These are phyloP conservation scores for Grammomys surdaster DNA, from an alignment of 2,113 vertebrate genomes.

Conservation along the genomic window DNA sequence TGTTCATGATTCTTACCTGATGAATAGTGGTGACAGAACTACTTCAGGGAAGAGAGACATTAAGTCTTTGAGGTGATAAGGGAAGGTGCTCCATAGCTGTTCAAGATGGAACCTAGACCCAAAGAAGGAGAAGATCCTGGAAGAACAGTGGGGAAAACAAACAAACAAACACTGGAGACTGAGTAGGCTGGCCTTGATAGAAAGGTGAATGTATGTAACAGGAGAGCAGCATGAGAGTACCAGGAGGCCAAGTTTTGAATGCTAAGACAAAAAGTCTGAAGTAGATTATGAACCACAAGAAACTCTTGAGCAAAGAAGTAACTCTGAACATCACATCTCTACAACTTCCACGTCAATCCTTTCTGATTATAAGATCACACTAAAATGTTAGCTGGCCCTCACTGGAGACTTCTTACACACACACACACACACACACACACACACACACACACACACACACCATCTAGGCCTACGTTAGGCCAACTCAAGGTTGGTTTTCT, in stretches of 20 bases:
- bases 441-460: too few relatives aligned
- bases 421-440: too few relatives aligned
- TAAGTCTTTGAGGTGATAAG: not conserved
- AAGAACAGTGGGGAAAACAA: not conserved
- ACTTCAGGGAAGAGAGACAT: not conserved
- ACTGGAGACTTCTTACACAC: not conserved
- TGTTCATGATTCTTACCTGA: not conserved
- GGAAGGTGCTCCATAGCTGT: not conserved
- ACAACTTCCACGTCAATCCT: not conserved
- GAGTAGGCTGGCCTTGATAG: not conserved
- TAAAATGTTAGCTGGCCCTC: not conserved
- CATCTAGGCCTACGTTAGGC: too few relatives aligned
- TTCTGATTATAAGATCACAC: not conserved
- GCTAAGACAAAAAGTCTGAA: not conserved
- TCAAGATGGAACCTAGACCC: not conserved
- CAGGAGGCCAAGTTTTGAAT: not conserved
- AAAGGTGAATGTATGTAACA: fast-evolving
- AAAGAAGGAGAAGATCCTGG: not conserved
- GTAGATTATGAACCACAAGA: not conserved
- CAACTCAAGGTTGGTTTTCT: not conserved
- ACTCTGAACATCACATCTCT: not conserved
- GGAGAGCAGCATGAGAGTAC: not conserved
- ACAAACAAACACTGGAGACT: not conserved
- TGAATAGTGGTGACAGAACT: not conserved
- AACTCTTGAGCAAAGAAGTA: not conserved